Base-by-base conservation (phyloP, 2,797 vertebrate genomes). In the Coregonus ussuriensis region DNA sequence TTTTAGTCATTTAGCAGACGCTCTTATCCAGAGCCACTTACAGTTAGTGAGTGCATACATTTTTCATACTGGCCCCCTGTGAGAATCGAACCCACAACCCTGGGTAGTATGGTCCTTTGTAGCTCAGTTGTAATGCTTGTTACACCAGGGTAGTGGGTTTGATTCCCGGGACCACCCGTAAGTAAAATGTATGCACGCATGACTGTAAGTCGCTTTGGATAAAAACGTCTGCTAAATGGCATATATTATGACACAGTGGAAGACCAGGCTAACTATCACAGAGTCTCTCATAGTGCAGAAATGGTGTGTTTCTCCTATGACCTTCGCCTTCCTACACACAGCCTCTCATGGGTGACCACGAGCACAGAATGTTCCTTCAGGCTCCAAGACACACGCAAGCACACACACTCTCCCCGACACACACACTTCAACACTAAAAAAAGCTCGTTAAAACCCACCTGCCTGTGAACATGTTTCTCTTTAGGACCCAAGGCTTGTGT, bases 401-500 rank as follows among this genome's bases (percentile, higher is more conserved):
- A 63, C 62, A 63, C 21, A 21, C 59, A 62, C 6, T 3, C 47
- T 6, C 47, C 13, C 47, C 1, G 6, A 63, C 62, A 29, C 62
- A 63, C 62, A 65, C 62, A 65, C n/a, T 18, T 65, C 56, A 59
- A 18, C 21, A 25, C 25, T 29, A 65, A 65, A 65, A 65, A 25
- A 29, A 11, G 62, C 62, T 65, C 0, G 25, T 65, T 9, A 65
- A 13, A 47, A 47, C 41, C 9, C 21, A 65, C 7, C 11, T 4
- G 6, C 25, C 62, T 65, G 18, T 25, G 21, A 31, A 65, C 62
- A 65, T 65, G n/a, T 65, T 65, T 21, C 62, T 29, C 62, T 65
- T 65, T 65, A 65, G 62, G 62, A 65, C 62, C 25, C 62, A 65
- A 65, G 62, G n/a, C 25, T 65, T 65, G 25, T 29, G 9, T 65